Base-by-base conservation (phyloP, 1,140 invertebrate genomes). In the Pygmarrhopalites habei region DNA sequence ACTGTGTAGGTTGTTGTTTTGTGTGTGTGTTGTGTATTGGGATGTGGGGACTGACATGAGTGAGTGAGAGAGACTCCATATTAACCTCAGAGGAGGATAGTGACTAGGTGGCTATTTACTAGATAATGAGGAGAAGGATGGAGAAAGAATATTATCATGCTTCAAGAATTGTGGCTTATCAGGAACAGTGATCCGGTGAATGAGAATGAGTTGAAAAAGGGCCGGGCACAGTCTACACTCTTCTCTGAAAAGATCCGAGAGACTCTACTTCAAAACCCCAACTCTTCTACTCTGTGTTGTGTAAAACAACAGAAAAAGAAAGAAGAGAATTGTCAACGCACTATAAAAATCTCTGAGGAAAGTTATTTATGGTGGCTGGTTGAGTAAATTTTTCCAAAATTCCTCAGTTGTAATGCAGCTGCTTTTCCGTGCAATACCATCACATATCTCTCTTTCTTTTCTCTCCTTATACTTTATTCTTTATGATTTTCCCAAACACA, bases 101-200 rank as follows among this genome's bases (percentile, higher is more conserved):
- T n/a, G 12, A n/a, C 39, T 52, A 10, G 49, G 28, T 52, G 49
- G 49, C 49, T 52, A 52, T 52, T 52, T 52, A n/a, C n/a, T n/a
- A 52, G 49, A 26, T 52, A 52, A 52, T 52, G 49, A 52, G 49
- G 49, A 52, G n/a, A n/a, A n/a, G 49, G 49, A 52, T 52, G 49
- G 49, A 29, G 28, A 21, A 19, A 46, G 44, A 46, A 46, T 21
- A 46, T 46, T 46, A 46, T 46, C 44, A n/a, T 35, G 5, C 5
- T 35, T 35, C 15, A 17, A n/a, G 15, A 46, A 46, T 46, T 46
- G 44, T 46, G 5, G 5, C 21, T 46, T 46, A 46, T 46, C 44
- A 46, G 15, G n/a, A n/a, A 19, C 10, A n/a, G n/a, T 14, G 44
- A 46, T 46, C 44, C 44, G 44, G 44, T 46, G 21, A 39, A 39